Conservation (phyloP, 2,797 vertebrate species). For the Smutsia temminckii region DNA sequence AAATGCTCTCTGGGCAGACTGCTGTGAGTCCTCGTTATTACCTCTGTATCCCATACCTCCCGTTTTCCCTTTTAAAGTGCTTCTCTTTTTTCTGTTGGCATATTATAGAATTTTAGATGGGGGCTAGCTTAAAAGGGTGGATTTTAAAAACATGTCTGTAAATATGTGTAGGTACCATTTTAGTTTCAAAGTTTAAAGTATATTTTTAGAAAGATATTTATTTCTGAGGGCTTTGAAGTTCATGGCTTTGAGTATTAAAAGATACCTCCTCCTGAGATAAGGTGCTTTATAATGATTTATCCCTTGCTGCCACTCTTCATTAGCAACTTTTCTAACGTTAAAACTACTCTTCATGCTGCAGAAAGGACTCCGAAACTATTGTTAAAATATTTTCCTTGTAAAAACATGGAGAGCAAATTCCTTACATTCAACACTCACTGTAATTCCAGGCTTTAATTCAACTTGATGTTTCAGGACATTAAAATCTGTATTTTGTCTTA, state of each 20-base stretch:
- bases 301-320: not conserved
- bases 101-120: not conserved
- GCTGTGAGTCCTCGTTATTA: not conserved
- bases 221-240: not conserved
- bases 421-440: not conserved
- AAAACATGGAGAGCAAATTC: not conserved
- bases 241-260: not conserved
- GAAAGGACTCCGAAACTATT: not conserved
- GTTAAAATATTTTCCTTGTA: not conserved
- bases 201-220: not conserved
- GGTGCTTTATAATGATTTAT: rapidly evolving
- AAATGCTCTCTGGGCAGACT: not conserved
- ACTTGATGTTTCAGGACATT: not conserved
- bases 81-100: not conserved
- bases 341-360: not conserved
- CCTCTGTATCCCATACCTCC: not conserved
- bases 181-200: not conserved
- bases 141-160: not conserved
- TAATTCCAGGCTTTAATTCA: not conserved
- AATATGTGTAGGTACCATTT: not conserved
- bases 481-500: not conserved
- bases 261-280: not conserved
- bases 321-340: not conserved
- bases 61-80: no score
- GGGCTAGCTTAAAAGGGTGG: not conserved